A percentile compares a stretch with the other conserved stretches of the same genome.
These are phyloP conservation scores for Bucco capensis DNA, from an alignment of 2,113 vertebrate species.

Conservation along the genomic window DNA sequence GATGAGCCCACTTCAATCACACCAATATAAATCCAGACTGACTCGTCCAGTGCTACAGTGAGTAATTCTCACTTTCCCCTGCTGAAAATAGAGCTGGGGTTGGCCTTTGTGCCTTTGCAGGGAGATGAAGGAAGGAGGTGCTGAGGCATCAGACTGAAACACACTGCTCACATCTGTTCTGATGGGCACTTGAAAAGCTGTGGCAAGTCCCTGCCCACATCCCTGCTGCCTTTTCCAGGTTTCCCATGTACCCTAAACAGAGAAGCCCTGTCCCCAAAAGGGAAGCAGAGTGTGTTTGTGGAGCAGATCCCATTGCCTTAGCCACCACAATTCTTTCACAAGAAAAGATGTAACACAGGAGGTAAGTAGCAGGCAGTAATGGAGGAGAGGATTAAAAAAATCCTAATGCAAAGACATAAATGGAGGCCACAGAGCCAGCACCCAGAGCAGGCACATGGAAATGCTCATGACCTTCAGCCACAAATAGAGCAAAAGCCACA, in stretches of 20 bases:
- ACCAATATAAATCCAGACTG: neutral
- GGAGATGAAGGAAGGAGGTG: neutral
- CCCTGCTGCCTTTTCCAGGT: neutral
- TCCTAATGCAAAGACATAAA: neutral
- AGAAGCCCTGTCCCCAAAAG: neutral
- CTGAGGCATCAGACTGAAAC: neutral
- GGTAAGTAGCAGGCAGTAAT: neutral
- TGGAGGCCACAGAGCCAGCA: neutral
- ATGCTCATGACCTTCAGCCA: neutral
- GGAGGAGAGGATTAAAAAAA: neutral
- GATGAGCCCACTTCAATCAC: neutral
- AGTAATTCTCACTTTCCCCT: constrained; percentile 35
- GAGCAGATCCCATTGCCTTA: neutral
- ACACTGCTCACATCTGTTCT: neutral
- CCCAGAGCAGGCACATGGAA: accelerated
- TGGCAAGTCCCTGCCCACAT: neutral
- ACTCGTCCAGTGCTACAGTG: neutral
- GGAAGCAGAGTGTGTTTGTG: neutral
- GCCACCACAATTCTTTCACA: neutral
- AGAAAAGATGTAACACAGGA: neutral
- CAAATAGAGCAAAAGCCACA: neutral
- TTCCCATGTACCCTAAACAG: neutral
- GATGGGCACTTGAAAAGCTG: neutral
- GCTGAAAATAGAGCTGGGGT: constrained; percentile 26
- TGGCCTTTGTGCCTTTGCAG: neutral